phyloP scores from a whole-genome alignment of 2,113 vertebrate genomes.

The Regulus satrapa region DNA sequence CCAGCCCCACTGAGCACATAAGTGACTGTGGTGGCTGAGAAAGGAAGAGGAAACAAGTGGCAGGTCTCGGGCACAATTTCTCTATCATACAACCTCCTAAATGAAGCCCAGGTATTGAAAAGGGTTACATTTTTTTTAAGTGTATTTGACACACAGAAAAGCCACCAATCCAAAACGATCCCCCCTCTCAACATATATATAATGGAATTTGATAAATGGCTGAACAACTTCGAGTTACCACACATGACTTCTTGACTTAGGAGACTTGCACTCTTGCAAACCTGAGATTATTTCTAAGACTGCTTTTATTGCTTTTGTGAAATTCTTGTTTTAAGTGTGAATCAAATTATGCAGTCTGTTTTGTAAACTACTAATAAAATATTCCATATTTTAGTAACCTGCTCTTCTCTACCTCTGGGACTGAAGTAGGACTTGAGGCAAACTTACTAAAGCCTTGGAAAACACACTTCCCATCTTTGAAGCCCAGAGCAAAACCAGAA shows the following conservation, averaged over 20 bases:
- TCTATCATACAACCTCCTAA: neutral
- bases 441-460: neutral
- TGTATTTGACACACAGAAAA: neutral
- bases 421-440: neutral
- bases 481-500: neutral
- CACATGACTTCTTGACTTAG: neutral
- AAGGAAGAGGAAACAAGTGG: neutral
- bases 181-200: fast-evolving
- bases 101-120: neutral
- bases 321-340: neutral
- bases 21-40: fast-evolving
- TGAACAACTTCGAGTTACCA: neutral
- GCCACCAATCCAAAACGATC: fast-evolving
- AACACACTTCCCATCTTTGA: neutral
- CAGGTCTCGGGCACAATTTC: neutral
- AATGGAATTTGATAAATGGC: neutral
- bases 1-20: neutral
- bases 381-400: neutral
- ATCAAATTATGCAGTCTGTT: neutral
- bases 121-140: neutral
- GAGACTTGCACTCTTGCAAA: neutral
- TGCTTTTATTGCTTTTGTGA: neutral
- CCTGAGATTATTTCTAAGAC: neutral
- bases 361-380: neutral
- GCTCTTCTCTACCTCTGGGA: neutral